Evolutionary conservation across 2,888 invertebrate genomes (phyloP), one percentile per base, ranked within the genome.

Genomic region (Hipparchia semele): DNA sequence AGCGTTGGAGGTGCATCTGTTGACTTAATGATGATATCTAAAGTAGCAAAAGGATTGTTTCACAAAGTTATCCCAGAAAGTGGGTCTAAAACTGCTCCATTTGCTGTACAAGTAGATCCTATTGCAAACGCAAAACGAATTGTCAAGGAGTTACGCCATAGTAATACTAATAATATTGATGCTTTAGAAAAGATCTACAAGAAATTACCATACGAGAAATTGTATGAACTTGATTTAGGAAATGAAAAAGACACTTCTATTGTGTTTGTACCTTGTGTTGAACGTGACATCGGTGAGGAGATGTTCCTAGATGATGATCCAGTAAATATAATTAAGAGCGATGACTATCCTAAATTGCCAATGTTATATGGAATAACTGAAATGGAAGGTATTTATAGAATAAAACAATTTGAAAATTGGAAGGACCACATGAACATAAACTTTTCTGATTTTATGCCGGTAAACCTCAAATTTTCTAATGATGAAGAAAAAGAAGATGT

Each of bases 21-120:
- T 0, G 88, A 89, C 68, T 79, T 89, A 0, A 64, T 89, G 2
- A 82, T 84, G 76, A 75, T 90, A 3, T 87, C 90, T 1, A 78
- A 82, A 66, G 70, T 80, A 2, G 78, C 87, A 0, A 75, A 79
- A 51, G 89, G 87, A 3, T 77, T 90, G 6, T 89, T 89, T 67
- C 83, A 83, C n/a, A 87, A 84, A 77, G 86, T 83, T 2, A 86
- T 87, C 73, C 78, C 82, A n/a, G 88, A 86, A 49, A 90, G 90
- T 68, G 90, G 88, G 6, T 79, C 80, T 0, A 83, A 70, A 74
- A 67, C 80, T n/a, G 81, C 80, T 0, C 76, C 75, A 8, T 84
- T 83, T 71, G 79, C 81, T 23, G 72, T 84, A 2, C 89, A 89
- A 76, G 62, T 79, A 0, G 81, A 90, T 72, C 88, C 90, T 0